A percentile compares a stretch with the other conserved stretches of the same genome.
phyloP scores from a whole-genome alignment of 2,888 invertebrate species.

The Clistopyga incitator region DNA sequence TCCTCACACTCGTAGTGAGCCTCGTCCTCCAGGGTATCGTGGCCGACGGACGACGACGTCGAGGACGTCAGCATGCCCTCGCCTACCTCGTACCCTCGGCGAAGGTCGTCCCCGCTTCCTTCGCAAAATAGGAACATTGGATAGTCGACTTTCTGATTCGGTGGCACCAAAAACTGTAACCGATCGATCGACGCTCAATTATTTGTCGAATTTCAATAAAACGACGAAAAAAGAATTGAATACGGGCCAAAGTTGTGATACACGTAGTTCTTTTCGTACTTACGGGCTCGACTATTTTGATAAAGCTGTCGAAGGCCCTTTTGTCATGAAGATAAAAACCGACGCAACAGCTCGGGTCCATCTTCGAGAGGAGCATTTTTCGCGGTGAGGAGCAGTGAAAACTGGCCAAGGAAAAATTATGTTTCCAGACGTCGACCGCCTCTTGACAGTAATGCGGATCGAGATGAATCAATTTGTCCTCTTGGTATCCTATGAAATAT shows the following conservation, averaged over 20 bases:
- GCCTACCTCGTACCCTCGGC: conserved; percentile 74
- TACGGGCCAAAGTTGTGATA: neutral
- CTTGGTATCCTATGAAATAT: conserved; percentile 97
- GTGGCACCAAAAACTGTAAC: conserved; percentile 85
- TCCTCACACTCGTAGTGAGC: conserved; percentile 80
- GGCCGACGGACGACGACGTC: conserved; percentile 68
- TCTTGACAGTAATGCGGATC: conserved; percentile 98
- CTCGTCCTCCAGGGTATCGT: conserved; percentile 77
- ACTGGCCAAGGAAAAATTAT: conserved; percentile 91
- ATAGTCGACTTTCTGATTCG: conserved; percentile 87
- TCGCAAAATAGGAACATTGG: conserved; percentile 93
- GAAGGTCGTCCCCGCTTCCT: conserved; percentile 88
- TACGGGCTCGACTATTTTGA: conserved; percentile 89
- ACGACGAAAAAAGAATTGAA: neutral
- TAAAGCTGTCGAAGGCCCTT: conserved; percentile 91
- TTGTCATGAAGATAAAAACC: conserved; percentile 94
- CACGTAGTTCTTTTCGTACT: conserved; percentile 68
- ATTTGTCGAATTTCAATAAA: neutral
- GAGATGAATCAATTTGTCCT: conserved; percentile 95
- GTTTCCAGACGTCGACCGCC: conserved; percentile 93
- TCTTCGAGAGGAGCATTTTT: conserved; percentile 93
- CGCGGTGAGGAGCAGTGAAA: conserved; percentile 95
- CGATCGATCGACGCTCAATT: neutral
- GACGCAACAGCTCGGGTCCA: conserved; percentile 97
- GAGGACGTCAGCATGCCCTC: conserved; percentile 74